Evolutionary conservation across 2,888 invertebrate species (phyloP), one percentile per base, ranked within the genome.

Genomic region (Creontiades dilutus): DNA sequence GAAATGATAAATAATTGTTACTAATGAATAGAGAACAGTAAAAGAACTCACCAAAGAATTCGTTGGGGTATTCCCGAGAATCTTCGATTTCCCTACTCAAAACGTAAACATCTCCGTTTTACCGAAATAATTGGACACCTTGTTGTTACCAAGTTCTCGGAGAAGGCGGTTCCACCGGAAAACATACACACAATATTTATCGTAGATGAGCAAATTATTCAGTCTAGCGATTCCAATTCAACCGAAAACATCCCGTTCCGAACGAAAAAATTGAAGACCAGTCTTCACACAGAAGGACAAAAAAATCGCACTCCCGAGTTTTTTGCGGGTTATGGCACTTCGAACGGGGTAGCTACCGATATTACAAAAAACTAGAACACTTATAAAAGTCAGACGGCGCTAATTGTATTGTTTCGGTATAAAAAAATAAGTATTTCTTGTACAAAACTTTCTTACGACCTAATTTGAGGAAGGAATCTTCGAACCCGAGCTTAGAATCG

Each of bases 401-500:
- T 57, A 57, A n/a, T 37, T 13, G 3, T 52, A 52, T 52, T 16
- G 52, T 52, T 52, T 12, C 23, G 23, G 68, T 23, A 68, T 19
- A 68, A 23, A n/a, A n/a, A 52, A 52, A 52, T 52, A 52, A 16
- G 52, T 16, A 52, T 52, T 52, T 52, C 5, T n/a, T 57, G 12
- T 57, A 57, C n/a, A 27, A 61, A 68, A 68, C 23, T 68, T 68
- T 68, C 68, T 68, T 68, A 27, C 68, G 68, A 68, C 68, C 68
- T 68, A 68, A 68, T 68, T 68, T 68, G 68, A 68, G 68, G 68
- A 68, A 23, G 68, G 68, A 68, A 68, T 68, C 68, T 23, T 68
- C 23, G 68, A 68, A 23, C 68, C 11, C 68, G 68, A 23, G 23
- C 68, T 23, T 23, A 68, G 68, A 68, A 68, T 68, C 68, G 68